Percentiles rank a stretch among this genome's conserved stretches.
Evolutionary conservation across 35 echinoderm and acorn worm species (phyloP).

Genomic region (Hemicentrotus pulcherrimus): DNA sequence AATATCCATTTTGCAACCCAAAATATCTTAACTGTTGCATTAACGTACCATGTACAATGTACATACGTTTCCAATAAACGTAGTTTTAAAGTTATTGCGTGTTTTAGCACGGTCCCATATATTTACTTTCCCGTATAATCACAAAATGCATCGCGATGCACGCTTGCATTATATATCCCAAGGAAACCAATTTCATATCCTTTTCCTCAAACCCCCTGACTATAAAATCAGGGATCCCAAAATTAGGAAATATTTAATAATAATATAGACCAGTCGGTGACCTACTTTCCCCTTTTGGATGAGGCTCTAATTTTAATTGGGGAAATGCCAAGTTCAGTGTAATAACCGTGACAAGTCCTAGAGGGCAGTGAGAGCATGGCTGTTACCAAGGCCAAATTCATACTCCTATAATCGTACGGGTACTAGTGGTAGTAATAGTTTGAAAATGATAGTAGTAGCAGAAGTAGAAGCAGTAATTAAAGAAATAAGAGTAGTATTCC

Average conservation of each 20-base stretch:
- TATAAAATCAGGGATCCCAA: neutral
- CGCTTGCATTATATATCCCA: neutral
- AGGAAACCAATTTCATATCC: neutral
- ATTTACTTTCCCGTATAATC: neutral
- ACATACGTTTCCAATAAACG: too few relatives aligned
- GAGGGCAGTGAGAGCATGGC: too few relatives aligned
- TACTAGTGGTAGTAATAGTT: constrained; percentile 14
- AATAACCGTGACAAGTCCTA: too few relatives aligned
- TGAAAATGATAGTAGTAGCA: neutral
- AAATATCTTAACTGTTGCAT: too few relatives aligned
- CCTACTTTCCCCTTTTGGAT: neutral
- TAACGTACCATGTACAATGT: too few relatives aligned
- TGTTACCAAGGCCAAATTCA: too few relatives aligned
- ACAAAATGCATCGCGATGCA: neutral
- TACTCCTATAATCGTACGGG: too few relatives aligned
- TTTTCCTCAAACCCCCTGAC: neutral
- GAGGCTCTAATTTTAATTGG: neutral
- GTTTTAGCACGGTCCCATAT: too few relatives aligned
- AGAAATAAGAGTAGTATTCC: too few relatives aligned
- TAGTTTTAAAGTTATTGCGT: too few relatives aligned
- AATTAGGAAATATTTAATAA: neutral
- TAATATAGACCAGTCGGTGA: neutral
- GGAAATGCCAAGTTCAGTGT: neutral
- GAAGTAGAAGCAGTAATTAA: too few relatives aligned
- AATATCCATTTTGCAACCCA: too few relatives aligned